Evolutionary conservation across 2,113 vertebrate species (phyloP), one percentile per base, ranked within the genome.

Genomic region (Cebus imitator): DNA sequence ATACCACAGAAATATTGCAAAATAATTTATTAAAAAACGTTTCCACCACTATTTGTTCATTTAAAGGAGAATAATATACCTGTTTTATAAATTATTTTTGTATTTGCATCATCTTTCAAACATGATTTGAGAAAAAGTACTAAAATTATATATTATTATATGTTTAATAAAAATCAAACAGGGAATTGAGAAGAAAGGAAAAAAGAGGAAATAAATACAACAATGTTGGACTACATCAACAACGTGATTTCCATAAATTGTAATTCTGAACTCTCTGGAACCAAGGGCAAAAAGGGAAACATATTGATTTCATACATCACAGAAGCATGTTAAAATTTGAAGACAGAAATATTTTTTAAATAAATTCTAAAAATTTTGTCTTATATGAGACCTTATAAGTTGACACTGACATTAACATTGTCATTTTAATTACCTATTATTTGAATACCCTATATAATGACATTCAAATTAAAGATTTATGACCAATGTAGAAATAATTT

Each of bases 341-440:
- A 27, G 11, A 73, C 14, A 78, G 30, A 86, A 80, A 18, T 81
- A 72, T 55, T 82, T 87, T 83, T 70, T 1, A 37, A 97, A 37
- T 91, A 90, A 58, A 68, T 90, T 94, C 30, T 58, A 52, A 87
- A 27, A 35, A 87, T 14, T 75, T 13, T 30, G 55, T 70, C 17
- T 58, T 96, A 40, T 14, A 8, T 76, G 35, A 55, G 13, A 75
- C 3, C 30, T 91, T 91, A 21, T 3, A 81, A 55, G 12, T 5
- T 88, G 20, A 66, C 1, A 80, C 17, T 45, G 3, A 58, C 32
- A 86, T 48, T 94, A 4, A 83, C 45, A 45, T 80, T 80, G 6
- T 75, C 45, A 35, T 83, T 84, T 97, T 20, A 87, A 95, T 57
- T 91, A 85, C 1, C 35, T 78, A 68, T 75, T 88, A 79, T 94